Evolutionary conservation across 2,888 invertebrate genomes (phyloP), one percentile per base, ranked within the genome.

Genomic region (Rotaria socialis): DNA sequence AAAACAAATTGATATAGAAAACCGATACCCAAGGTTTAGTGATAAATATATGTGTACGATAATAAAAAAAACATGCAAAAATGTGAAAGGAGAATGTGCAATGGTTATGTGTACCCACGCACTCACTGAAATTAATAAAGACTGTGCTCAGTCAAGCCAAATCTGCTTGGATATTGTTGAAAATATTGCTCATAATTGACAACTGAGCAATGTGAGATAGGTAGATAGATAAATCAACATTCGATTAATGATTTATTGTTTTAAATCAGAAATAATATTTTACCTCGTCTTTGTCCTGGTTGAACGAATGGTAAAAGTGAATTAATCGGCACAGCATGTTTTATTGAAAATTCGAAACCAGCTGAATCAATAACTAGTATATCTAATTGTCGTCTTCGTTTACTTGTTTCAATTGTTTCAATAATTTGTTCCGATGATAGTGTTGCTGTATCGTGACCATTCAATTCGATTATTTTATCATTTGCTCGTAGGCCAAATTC

Each of bases 141-240:
- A 80, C 80, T 80, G 80, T 80, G 80, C 80, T 80, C 80, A 47
- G 80, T 47, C 80, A 80, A 80, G n/a, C 80, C 80, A 24, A 47
- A 80, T 47, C 80, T 43, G 80, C 24, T 47, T 80, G 80, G 43
- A 67, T 67, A 67, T 14, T 27, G 35, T 35, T 27, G 35, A 67
- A 35, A 67, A 35, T 16, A 16, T 47, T 22, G 47, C 47, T 80
- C 80, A 7, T 47, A 35, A n/a, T 80, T 80, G 80, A 47, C 24
- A 80, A 80, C 80, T 80, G 47, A 47, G 47, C 43, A 80, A 22
- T 24, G 80, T 80, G 47, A 24, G 47, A 47, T 47, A 47, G 74
- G 16, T 41, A 41, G 74, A 35, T 41, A 41, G 11, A 43, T 22
- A 47, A 47, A 80, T 47, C 47, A 80, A 80, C 47, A 80, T 43